A percentile compares a stretch with the other conserved stretches of the same genome.
These are phyloP conservation scores for Teinopalpus imperialis DNA, from an alignment of 2,888 invertebrate species.

Conservation along the genomic window DNA sequence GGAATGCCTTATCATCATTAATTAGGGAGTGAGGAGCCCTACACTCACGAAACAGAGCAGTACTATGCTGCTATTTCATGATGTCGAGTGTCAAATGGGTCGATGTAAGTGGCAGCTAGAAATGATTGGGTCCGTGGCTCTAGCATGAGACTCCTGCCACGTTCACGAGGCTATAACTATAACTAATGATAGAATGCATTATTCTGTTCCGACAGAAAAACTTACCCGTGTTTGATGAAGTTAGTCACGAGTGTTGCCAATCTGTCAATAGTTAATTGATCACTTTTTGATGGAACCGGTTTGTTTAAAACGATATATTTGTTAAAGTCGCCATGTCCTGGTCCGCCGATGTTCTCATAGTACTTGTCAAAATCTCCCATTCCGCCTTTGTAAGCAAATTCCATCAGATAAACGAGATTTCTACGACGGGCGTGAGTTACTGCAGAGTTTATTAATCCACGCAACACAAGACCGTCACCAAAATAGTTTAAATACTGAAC, in stretches of 20 bases:
- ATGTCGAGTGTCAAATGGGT: no score
- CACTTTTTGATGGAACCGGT: conserved; percentile 21
- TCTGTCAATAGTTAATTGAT: conserved; percentile 35
- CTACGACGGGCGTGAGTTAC: conserved; percentile 31
- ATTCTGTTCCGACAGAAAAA: no score
- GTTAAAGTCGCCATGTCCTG: conserved; percentile 42
- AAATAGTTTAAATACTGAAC: conserved; percentile 40
- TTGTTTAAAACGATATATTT: conserved; percentile 38
- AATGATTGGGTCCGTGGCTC: no score
- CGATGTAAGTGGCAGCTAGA: no score
- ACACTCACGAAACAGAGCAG: no score
- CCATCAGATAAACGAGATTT: conserved; percentile 40
- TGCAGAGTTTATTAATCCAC: conserved; percentile 37
- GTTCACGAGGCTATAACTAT: no score
- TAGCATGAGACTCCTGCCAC: no score
- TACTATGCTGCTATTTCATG: no score
- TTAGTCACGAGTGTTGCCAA: conserved; percentile 37
- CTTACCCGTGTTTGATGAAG: conserved; percentile 43
- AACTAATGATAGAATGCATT: no score
- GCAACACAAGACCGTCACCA: conserved; percentile 38
- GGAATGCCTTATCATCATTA: no score
- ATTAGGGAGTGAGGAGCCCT: no score
- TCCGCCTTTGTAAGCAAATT: conserved; percentile 42
- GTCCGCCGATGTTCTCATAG: conserved; percentile 32
- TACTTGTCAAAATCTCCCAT: conserved; percentile 35